Evolutionary conservation across 2,797 vertebrate species (phyloP).

Genomic region (Limosa lapponica): DNA sequence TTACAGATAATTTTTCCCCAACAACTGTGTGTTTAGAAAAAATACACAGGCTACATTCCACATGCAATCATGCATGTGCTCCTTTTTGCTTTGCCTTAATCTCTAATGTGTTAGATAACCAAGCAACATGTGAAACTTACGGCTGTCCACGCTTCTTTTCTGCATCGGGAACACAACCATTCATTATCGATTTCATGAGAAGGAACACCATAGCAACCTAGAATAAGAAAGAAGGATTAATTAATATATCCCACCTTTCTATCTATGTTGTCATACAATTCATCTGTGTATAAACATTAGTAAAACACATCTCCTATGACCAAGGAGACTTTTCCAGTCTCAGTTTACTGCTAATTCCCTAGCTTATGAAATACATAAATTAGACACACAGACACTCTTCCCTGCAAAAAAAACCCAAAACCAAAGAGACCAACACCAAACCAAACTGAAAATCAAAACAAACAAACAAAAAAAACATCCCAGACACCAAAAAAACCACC

Average conservation of each 20-base stretch:
- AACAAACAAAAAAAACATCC: not conserved
- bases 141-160: conserved; percentile 86
- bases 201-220: conserved; percentile 94
- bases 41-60: not conserved
- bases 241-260: conserved; percentile 40
- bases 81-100: not conserved
- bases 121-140: conserved; percentile 81
- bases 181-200: conserved; percentile 82
- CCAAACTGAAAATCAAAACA: not conserved
- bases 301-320: not conserved
- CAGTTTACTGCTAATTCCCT: not conserved
- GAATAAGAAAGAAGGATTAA: conserved; percentile 58
- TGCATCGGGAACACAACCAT: conserved; percentile 93
- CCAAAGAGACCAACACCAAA: not conserved
- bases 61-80: not conserved
- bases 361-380: not conserved
- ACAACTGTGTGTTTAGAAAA: not conserved
- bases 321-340: not conserved
- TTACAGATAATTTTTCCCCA: not conserved
- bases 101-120: not conserved
- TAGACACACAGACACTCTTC: not conserved
- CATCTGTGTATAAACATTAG: not conserved
- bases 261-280: not conserved
- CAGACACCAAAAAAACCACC: rapidly evolving
- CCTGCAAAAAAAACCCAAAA: not conserved